Evolutionary conservation across 2,888 invertebrate species (phyloP).

Genomic region (Orthosia gracilis): DNA sequence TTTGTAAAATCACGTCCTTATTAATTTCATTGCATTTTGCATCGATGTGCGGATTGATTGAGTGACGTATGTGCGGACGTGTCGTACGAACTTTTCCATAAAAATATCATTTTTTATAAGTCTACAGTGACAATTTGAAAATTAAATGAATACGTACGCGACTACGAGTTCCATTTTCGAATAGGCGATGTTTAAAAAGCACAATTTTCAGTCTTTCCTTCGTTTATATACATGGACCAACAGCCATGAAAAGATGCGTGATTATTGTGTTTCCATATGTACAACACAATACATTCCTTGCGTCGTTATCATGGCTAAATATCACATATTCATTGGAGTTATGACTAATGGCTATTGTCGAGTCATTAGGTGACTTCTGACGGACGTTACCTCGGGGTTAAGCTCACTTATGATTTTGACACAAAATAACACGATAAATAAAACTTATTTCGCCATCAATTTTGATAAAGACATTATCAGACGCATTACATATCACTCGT

Average conservation of each 20-base stretch:
- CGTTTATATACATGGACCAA: slow-evolving; percentile 86
- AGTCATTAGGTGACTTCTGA: slow-evolving; percentile 68
- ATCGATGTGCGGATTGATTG: slow-evolving; percentile 36
- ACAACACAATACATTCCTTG: slow-evolving; percentile 65
- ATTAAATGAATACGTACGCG: slow-evolving; percentile 46
- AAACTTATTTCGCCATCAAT: slow-evolving; percentile 49
- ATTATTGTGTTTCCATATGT: slow-evolving; percentile 68
- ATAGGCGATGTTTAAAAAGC: slow-evolving; percentile 68
- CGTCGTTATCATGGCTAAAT: slow-evolving; percentile 72
- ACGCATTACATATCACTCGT: slow-evolving; percentile 51
- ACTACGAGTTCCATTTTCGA: slow-evolving; percentile 51
- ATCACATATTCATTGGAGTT: slow-evolving; percentile 77
- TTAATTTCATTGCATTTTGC: slow-evolving; percentile 44
- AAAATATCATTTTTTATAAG: slow-evolving; percentile 29
- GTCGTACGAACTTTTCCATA: slow-evolving; percentile 24
- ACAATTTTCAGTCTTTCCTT: slow-evolving; percentile 87
- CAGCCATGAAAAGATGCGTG: slow-evolving; percentile 62
- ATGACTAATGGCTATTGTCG: slow-evolving; percentile 74
- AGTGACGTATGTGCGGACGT: slow-evolving; percentile 42
- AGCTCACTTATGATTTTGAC: slow-evolving; percentile 62
- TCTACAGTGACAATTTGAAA: slow-evolving; percentile 36
- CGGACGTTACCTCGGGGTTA: slow-evolving; percentile 71
- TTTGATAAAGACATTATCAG: slow-evolving; percentile 47
- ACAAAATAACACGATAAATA: slow-evolving; percentile 60
- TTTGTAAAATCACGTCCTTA: slow-evolving; percentile 25